Base-by-base conservation (phyloP, 2,797 vertebrate species). In the Onychomys torridus region DNA sequence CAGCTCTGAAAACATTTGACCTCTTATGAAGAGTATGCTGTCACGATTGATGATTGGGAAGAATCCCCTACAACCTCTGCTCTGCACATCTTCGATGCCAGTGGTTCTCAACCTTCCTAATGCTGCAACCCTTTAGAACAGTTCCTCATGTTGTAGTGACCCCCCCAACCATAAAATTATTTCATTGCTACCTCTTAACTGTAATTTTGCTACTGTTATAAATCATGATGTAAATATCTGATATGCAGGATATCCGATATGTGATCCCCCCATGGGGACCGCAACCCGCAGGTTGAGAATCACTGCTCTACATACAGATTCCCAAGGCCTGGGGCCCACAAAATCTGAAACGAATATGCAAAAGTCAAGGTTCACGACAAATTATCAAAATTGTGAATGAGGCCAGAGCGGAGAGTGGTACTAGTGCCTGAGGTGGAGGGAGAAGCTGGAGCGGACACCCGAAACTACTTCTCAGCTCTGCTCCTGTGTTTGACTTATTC, bases 241-340 rank as follows among this genome's bases (percentile, higher is more conserved):
- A 84, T 49, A 65, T 13, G 1, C 17, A 84, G 29, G 29, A 23
- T 46, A 46, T 49, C 0, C 32, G 10, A 23, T 65, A 34, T 19
- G 16, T 7, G 29, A 46, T 2, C 2, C 25, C 27, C 25, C 40
- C 14, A 6, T 6, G 27, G 40, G 46, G 29, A 40, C 13, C 5
- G 0, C 0, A 0, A 65, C 61, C 16, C 29, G 65, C 9, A 46
- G 14, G 40, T 84, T 34, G 59, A 63, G 37, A 84, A 84, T 27
- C 27, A 46, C 13, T 1, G 2, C 29, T 63, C 17, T 59, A 3
- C 2, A 7, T 16, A 9, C 46, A 4, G 23, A 6, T 34, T 27
- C 10, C 81, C 1, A 1, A 34, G 21, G 37, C 37, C 3, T 1
- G 27, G 32, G 52, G 9, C 25, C 25, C 9, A 0, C 0, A 1